Evolutionary conservation across 2,113 vertebrate genomes (phyloP).

Genomic region (Lontra canadensis): DNA sequence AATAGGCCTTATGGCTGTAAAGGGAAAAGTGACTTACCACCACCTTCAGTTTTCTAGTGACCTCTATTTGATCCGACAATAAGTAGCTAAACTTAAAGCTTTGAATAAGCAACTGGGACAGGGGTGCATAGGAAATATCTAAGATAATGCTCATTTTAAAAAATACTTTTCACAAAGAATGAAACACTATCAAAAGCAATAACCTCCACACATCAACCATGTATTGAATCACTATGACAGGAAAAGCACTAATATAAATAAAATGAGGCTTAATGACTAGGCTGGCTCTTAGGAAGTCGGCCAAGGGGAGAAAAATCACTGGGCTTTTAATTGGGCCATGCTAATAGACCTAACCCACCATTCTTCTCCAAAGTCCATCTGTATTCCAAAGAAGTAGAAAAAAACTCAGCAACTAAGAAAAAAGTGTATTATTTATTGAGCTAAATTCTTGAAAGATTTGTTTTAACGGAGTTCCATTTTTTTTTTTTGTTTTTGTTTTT

Average conservation of each 20-base stretch:
- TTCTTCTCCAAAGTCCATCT: background rate
- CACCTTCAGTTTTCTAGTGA: slow-evolving; percentile 23
- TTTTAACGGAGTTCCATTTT: slow-evolving; percentile 18
- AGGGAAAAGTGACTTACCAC: slow-evolving; percentile 25
- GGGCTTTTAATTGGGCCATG: background rate
- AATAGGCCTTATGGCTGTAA: background rate
- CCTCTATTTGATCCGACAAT: slow-evolving; percentile 24
- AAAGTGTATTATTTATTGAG: background rate
- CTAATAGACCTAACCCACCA: background rate
- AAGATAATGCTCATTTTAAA: background rate
- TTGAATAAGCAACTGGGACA: background rate
- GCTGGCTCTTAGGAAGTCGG: background rate
- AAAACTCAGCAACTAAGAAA: slow-evolving; percentile 30
- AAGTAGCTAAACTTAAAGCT: slow-evolving; percentile 24
- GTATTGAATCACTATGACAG: background rate
- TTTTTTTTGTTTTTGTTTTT: slow-evolving; percentile 57
- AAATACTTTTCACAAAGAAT: background rate
- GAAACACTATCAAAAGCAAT: background rate
- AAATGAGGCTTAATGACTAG: slow-evolving; percentile 1
- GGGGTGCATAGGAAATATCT: background rate
- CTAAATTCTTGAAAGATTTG: background rate
- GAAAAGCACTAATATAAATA: background rate
- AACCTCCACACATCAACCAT: background rate
- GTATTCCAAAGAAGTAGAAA: slow-evolving; percentile 16
- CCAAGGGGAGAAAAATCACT: background rate